Evolutionary conservation across 2,888 invertebrate species (phyloP).

Genomic region (Sphaerophoria rueppellii): DNA sequence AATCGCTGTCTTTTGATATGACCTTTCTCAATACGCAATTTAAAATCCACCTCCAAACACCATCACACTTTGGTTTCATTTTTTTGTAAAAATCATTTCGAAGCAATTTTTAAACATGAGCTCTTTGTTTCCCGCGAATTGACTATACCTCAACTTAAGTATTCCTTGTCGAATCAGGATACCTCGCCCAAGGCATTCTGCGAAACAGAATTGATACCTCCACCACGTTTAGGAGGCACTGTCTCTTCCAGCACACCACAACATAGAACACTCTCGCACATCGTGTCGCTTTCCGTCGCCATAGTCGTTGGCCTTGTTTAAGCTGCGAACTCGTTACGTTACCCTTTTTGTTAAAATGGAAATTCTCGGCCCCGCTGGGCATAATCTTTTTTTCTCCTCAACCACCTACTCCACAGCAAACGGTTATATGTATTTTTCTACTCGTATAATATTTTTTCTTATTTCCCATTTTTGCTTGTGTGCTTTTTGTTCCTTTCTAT

Average conservation of each 20-base stretch:
- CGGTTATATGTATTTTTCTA: neutral
- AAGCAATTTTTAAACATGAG: neutral
- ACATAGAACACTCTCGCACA: neutral
- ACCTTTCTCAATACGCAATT: too few species aligned
- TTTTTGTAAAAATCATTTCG: neutral
- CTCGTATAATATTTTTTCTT: neutral
- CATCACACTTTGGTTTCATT: too few species aligned
- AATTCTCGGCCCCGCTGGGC: constrained; percentile 21
- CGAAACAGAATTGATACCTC: neutral
- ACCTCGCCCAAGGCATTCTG: constrained; percentile 11
- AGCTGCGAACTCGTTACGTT: constrained; percentile 28
- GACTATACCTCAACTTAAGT: neutral
- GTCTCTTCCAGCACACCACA: constrained; percentile 35
- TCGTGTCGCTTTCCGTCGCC: constrained; percentile 4
- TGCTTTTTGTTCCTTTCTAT: neutral
- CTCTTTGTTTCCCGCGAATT: neutral
- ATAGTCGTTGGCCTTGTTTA: neutral
- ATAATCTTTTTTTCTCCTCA: too few species aligned
- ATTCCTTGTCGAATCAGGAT: neutral
- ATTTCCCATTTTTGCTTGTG: neutral
- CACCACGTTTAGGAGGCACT: neutral
- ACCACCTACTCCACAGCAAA: too few species aligned
- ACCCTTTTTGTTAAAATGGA: constrained; percentile 38
- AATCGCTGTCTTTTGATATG: too few species aligned
- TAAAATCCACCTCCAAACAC: too few species aligned